A percentile compares a stretch with the other conserved stretches of the same genome.
Conservation (phyloP, 2,888 invertebrate genomes). For the Liodrosophila aerea region DNA sequence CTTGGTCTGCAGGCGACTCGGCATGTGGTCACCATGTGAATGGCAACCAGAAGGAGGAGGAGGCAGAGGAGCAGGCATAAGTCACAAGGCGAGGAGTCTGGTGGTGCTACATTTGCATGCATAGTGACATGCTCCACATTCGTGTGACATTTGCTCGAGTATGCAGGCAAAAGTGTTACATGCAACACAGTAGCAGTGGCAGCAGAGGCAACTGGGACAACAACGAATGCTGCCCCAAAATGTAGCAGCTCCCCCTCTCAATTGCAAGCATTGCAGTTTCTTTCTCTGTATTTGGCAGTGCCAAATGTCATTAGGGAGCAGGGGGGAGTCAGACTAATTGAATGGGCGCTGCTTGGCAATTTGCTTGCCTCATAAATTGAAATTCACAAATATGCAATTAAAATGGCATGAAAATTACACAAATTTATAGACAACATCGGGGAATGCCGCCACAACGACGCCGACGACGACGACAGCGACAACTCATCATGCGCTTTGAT, state of each 20-base stretch:
- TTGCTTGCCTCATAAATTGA: conserved; percentile 24
- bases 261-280: conserved; percentile 48
- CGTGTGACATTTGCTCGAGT: conserved; percentile 59
- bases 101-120: conserved; percentile 36
- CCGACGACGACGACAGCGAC: conserved; percentile 31
- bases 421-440: conserved; percentile 20
- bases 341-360: conserved; percentile 33
- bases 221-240: conserved; percentile 29
- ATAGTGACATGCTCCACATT: conserved; percentile 71
- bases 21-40: conserved; percentile 63
- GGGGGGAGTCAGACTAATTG: conserved; percentile 52
- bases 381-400: conserved; percentile 48
- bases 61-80: not conserved
- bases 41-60: conserved; percentile 11
- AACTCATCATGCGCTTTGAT: conserved; percentile 21
- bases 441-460: too few relatives aligned
- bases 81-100: conserved; percentile 13
- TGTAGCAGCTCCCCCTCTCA: conserved; percentile 17
- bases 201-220: conserved; percentile 1
- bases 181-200: conserved; percentile 38
- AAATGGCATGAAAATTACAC: conserved; percentile 27
- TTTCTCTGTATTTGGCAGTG: conserved; percentile 24
- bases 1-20: conserved; percentile 42
- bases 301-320: conserved; percentile 51
- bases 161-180: conserved; percentile 54